These are phyloP conservation scores for Ormyrus labotus DNA, from an alignment of 2,888 invertebrate genomes.

Conservation along the genomic window DNA sequence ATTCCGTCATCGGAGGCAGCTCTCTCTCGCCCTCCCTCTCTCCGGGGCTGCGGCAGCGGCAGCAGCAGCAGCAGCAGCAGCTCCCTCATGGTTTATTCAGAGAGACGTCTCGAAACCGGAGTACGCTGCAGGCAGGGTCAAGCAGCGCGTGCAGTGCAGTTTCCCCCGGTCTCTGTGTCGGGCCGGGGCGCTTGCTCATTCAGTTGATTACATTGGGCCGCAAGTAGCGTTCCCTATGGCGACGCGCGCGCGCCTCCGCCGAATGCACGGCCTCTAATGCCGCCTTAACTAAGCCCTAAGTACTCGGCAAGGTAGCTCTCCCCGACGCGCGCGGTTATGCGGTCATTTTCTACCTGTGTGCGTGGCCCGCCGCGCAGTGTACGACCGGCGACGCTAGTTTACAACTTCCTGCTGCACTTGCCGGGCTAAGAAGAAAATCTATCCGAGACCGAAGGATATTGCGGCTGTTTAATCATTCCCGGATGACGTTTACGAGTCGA, in stretches of 20 bases:
- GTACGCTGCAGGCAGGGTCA: conserved; percentile 57
- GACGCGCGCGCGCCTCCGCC: background rate
- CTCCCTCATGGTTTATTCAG: conserved; percentile 71
- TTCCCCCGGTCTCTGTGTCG: background rate
- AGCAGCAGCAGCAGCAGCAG: too few species aligned
- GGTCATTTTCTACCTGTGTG: conserved; percentile 14
- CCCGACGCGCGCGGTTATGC: conserved; percentile 15
- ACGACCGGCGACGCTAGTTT: too few species aligned
- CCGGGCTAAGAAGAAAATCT: too few species aligned
- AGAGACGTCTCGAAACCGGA: conserved; percentile 27
- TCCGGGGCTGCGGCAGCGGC: conserved; percentile 1
- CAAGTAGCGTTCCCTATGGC: conserved; percentile 57
- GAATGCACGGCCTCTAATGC: conserved; percentile 6
- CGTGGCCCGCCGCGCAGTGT: too few species aligned
- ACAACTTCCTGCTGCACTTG: too few species aligned
- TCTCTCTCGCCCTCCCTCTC: conserved; percentile 59
- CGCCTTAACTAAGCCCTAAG: conserved; percentile 44
- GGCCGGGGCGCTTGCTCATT: conserved; percentile 68
- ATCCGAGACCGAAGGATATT: too few species aligned
- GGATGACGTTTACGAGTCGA: too few species aligned
- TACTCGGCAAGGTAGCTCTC: background rate
- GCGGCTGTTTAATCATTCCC: too few species aligned
- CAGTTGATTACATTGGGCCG: conserved; percentile 68
- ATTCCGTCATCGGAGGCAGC: conserved; percentile 64
- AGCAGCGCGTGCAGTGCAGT: conserved; percentile 35